Evolutionary conservation across 2,113 vertebrate genomes (phyloP).

Genomic region (Pelusios castaneus): DNA sequence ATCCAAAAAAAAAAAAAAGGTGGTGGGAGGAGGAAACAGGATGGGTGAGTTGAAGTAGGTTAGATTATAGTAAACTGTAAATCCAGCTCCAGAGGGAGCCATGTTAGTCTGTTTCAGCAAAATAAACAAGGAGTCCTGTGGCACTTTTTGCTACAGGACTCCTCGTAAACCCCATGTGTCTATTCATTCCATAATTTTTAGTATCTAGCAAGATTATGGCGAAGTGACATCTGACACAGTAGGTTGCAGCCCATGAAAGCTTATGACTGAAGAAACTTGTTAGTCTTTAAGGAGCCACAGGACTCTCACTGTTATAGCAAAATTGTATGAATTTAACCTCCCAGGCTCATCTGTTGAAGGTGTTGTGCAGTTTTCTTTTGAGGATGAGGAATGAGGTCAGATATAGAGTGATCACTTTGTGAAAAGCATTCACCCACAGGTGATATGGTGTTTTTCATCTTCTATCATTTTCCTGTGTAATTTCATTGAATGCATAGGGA

Average conservation of each 20-base stretch:
- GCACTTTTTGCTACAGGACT: too few relatives aligned
- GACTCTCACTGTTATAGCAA: background rate
- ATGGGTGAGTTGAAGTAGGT: background rate
- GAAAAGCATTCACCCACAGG: background rate
- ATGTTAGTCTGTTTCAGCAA: too few relatives aligned
- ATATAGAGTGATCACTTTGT: background rate
- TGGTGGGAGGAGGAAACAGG: background rate
- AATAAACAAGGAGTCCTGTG: too few relatives aligned
- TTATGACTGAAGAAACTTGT: too few relatives aligned
- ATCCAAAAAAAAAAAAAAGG: background rate
- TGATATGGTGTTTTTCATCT: background rate
- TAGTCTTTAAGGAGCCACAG: too few relatives aligned
- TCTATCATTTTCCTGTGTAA: too few relatives aligned
- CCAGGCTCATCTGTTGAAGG: background rate
- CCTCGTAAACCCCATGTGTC: too few relatives aligned
- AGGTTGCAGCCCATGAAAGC: too few relatives aligned
- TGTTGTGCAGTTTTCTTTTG: background rate
- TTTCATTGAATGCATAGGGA: background rate
- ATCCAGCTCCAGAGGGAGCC: background rate
- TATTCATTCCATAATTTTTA: background rate
- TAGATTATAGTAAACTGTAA: background rate
- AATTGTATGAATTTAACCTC: background rate
- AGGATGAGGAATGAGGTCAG: background rate
- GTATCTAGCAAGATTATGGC: background rate
- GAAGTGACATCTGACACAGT: too few relatives aligned